Percentiles rank a stretch among this genome's conserved stretches.
Evolutionary conservation across 2,888 invertebrate species (phyloP).

Genomic region (Loripinus fragilis): DNA sequence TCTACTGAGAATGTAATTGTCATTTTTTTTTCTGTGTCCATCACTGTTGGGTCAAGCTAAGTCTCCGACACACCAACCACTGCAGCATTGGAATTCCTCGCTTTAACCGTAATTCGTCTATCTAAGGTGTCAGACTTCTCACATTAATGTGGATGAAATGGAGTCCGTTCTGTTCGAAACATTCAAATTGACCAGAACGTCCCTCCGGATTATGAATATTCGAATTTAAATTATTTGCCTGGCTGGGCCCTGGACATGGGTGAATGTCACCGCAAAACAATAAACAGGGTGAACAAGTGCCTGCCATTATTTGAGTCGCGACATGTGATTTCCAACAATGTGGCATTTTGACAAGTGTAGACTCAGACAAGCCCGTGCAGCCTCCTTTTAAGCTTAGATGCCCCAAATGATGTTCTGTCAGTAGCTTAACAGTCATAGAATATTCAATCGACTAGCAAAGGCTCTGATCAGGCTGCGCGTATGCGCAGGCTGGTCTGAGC

Average conservation of each 20-base stretch:
- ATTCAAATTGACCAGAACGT: not conserved
- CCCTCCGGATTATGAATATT: not conserved
- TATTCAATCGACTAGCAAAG: too few species aligned
- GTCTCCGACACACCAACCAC: conserved; percentile 6
- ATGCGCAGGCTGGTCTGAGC: too few species aligned
- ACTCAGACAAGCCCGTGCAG: too few species aligned
- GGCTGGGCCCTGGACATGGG: not conserved
- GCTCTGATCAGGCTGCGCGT: too few species aligned
- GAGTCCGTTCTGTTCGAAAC: not conserved
- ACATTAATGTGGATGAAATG: conserved; percentile 5
- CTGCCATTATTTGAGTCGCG: too few species aligned
- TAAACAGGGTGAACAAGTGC: not conserved
- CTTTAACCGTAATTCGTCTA: not conserved
- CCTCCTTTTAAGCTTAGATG: too few species aligned
- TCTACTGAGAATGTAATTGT: not conserved
- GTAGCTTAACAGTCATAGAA: too few species aligned
- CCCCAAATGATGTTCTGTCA: not conserved
- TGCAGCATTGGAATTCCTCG: not conserved
- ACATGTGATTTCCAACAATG: too few species aligned
- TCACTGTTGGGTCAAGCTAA: not conserved
- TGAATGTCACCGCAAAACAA: not conserved
- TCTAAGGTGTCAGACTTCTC: not conserved
- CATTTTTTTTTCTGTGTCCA: not conserved
- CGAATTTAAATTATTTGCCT: not conserved
- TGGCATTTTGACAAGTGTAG: too few species aligned